Conservation (phyloP, 2,797 vertebrate genomes). For the Morelia viridis region DNA sequence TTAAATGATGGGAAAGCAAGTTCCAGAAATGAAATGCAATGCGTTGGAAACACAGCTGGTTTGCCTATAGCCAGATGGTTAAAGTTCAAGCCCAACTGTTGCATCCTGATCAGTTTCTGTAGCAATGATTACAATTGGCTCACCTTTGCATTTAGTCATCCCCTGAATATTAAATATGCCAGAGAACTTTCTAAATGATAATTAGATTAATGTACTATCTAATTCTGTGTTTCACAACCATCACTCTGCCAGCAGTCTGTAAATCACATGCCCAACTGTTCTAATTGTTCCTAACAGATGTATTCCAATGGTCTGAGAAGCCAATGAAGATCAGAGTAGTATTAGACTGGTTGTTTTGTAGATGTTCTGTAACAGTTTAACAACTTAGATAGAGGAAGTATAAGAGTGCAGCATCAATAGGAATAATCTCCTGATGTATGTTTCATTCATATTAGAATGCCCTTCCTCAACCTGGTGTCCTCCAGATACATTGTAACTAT, state of each 20-base stretch:
- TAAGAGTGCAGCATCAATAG: neutral
- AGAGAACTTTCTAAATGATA: conserved; percentile 36
- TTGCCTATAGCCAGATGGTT: conserved; percentile 62
- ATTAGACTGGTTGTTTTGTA: neutral
- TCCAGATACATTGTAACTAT: neutral
- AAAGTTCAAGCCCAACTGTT: conserved; percentile 63
- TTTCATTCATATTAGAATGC: neutral
- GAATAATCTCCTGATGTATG: neutral
- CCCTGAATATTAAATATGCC: conserved; percentile 20
- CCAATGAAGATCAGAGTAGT: neutral
- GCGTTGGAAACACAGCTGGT: conserved; percentile 65
- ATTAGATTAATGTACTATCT: conserved; percentile 38
- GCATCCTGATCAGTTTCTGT: conserved; percentile 57
- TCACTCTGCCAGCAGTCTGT: neutral
- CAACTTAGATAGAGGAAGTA: neutral
- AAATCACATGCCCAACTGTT: neutral
- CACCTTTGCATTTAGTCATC: conserved; percentile 30
- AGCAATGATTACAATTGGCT: conserved; percentile 52
- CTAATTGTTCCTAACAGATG: neutral
- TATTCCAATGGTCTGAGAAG: neutral
- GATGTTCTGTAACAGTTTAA: neutral
- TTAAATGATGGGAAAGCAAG: conserved; percentile 51
- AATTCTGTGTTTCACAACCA: conserved; percentile 13
- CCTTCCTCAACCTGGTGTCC: neutral
- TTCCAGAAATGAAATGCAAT: conserved; percentile 54